Percentiles rank a stretch among this genome's conserved stretches.
phyloP scores from a whole-genome alignment of 2,797 vertebrate species.

The Oreortyx pictus region DNA sequence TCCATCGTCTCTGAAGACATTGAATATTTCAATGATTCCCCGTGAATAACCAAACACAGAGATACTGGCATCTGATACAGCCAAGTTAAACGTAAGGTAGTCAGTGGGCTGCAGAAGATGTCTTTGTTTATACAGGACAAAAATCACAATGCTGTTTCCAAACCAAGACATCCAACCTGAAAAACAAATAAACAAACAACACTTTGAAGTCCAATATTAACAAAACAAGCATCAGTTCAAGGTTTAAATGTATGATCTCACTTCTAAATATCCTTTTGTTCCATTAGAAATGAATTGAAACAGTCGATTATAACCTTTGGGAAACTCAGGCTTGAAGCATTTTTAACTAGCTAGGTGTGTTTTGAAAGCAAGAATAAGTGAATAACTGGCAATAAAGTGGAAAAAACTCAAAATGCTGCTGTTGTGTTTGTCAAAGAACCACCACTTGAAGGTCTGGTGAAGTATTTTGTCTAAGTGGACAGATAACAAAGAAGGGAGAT shows the following conservation, averaged over 20 bases:
- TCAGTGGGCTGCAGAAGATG: slow-evolving; percentile 85
- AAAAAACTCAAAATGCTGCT: background rate
- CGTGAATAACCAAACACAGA: slow-evolving; percentile 89
- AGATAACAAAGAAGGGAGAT: background rate
- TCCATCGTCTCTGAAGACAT: slow-evolving; percentile 87
- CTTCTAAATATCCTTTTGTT: background rate
- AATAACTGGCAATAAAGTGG: background rate
- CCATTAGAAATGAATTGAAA: background rate
- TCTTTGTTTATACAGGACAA: slow-evolving; percentile 88
- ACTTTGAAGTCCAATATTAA: background rate
- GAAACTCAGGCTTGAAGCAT: background rate
- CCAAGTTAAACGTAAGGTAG: slow-evolving; percentile 89
- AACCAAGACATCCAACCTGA: slow-evolving; percentile 91
- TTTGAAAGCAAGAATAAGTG: background rate
- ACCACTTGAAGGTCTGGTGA: background rate
- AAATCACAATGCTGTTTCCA: slow-evolving; percentile 89
- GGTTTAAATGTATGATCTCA: background rate
- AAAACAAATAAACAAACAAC: background rate
- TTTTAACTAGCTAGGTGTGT: background rate
- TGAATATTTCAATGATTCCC: slow-evolving; percentile 90
- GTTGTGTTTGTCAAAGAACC: background rate
- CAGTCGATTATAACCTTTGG: background rate
- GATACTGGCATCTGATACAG: slow-evolving; percentile 88
- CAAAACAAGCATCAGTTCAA: background rate
- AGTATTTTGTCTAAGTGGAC: background rate